Evolutionary conservation across 2,113 vertebrate species (phyloP).

Genomic region (Chinchilla lanigera): DNA sequence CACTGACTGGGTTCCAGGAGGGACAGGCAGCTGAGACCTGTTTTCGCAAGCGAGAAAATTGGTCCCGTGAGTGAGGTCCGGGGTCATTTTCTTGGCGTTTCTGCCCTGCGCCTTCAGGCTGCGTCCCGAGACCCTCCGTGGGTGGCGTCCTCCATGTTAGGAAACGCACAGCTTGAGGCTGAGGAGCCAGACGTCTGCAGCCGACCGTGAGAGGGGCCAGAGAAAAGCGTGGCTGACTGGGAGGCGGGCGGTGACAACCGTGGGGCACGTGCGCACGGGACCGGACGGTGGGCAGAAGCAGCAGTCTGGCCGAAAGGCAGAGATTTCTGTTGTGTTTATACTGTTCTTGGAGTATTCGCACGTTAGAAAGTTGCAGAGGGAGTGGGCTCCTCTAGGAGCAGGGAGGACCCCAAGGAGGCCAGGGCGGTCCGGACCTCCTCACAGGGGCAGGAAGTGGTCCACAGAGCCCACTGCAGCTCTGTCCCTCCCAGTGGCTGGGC

Average conservation of each 20-base stretch:
- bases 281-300: not conserved
- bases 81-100: not conserved
- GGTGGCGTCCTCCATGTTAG: fast-evolving
- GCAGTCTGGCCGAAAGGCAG: not conserved
- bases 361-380: not conserved
- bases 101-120: not conserved
- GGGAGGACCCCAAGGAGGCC: not conserved
- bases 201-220: not conserved
- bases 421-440: not conserved
- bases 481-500: not conserved
- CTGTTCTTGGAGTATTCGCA: not conserved
- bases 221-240: fast-evolving
- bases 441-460: not conserved
- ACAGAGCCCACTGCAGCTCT: not conserved
- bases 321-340: fast-evolving
- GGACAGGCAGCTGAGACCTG: not conserved
- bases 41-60: not conserved
- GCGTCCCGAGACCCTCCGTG: fast-evolving
- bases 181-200: not conserved
- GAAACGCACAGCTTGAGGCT: too few species aligned
- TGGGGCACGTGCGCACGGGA: too few species aligned
- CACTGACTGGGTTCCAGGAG: fast-evolving
- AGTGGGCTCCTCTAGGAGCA: too few species aligned
- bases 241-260: not conserved
- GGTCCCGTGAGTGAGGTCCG: not conserved